phyloP scores from a whole-genome alignment of 2,888 invertebrate genomes.

The Euphydryas editha region DNA sequence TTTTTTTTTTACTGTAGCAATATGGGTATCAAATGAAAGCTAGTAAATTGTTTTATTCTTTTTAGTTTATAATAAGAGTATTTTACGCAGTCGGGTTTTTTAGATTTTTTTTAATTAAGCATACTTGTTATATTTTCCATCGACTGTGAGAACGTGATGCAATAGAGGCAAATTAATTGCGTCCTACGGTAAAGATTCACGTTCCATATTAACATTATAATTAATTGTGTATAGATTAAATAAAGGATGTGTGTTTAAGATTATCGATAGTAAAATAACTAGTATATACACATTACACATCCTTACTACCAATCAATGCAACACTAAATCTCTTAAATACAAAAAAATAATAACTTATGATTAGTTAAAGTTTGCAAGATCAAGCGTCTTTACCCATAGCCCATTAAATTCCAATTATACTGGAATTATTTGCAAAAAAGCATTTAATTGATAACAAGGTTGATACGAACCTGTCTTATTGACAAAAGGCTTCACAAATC shows the following conservation, averaged over 20 bases:
- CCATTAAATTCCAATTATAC: neutral
- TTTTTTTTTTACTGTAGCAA: too few relatives aligned
- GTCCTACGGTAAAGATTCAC: neutral
- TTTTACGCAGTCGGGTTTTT: too few relatives aligned
- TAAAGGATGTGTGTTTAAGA: neutral
- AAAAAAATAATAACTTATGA: neutral
- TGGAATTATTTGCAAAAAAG: neutral
- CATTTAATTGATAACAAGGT: neutral
- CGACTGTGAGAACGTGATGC: neutral
- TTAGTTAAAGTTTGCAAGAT: neutral
- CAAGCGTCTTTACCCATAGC: neutral
- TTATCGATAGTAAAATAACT: neutral
- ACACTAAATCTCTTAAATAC: neutral
- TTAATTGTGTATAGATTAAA: neutral
- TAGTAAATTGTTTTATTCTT: too few relatives aligned
- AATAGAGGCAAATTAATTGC: neutral
- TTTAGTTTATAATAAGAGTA: too few relatives aligned
- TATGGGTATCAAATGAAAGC: too few relatives aligned
- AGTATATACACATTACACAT: neutral
- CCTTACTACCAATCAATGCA: neutral
- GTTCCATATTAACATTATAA: neutral
- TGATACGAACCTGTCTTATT: slow-evolving; percentile 44
- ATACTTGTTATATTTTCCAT: neutral
- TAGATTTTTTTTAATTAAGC: too few relatives aligned
- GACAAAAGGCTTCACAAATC: slow-evolving; percentile 45